Evolutionary conservation across 2,113 vertebrate species (phyloP).

Genomic region (Triplophysa siluroides): DNA sequence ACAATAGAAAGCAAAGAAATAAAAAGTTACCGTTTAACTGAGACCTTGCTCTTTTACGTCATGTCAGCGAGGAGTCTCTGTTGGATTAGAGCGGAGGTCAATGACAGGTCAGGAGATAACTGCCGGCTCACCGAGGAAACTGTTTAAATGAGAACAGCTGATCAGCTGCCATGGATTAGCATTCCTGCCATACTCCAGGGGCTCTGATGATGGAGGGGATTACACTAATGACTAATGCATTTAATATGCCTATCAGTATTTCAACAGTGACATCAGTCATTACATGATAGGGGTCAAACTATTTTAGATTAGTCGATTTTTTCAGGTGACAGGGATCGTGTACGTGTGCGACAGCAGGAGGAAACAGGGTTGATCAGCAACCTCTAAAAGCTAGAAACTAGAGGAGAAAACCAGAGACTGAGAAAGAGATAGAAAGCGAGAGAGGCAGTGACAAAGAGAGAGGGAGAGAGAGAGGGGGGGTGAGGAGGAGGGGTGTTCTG

Average conservation of each 20-base stretch:
- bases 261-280: conserved; percentile 46
- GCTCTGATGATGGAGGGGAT: conserved; percentile 38
- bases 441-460: conserved; percentile 9
- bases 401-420: conserved; percentile 21
- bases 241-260: conserved; percentile 44
- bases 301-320: conserved; percentile 23
- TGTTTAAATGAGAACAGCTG: conserved; percentile 27
- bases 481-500: conserved; percentile 51
- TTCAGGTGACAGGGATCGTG: conserved; percentile 17
- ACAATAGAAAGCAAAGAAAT: neutral
- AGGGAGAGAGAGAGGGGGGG: conserved; percentile 9
- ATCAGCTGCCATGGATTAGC: conserved; percentile 47
- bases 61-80: conserved; percentile 25
- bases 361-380: conserved; percentile 1
- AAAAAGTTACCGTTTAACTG: conserved; percentile 9
- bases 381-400: conserved; percentile 10
- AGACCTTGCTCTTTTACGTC: conserved; percentile 26
- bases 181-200: conserved; percentile 39
- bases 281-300: conserved; percentile 28
- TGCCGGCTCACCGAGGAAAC: conserved; percentile 40
- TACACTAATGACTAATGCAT: conserved; percentile 50
- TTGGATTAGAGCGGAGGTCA: conserved; percentile 42
- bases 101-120: conserved; percentile 40
- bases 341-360: neutral
- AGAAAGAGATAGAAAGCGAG: conserved; percentile 29